phyloP scores from a whole-genome alignment of 2,113 vertebrate genomes.

The Petrocephalus zakoni region DNA sequence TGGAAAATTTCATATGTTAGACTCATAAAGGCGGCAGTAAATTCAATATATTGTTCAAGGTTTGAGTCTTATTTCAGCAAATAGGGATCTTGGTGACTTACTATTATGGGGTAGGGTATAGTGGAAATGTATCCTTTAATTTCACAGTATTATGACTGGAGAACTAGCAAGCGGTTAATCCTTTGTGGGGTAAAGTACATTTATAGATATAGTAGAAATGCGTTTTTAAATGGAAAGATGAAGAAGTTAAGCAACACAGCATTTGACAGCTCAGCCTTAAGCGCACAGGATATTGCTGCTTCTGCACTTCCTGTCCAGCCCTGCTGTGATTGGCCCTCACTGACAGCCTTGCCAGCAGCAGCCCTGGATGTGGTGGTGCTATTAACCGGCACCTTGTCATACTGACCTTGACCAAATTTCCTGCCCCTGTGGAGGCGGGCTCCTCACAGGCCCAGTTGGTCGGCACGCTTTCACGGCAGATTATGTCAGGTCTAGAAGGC shows the following conservation, averaged over 20 bases:
- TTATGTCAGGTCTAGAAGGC: neutral
- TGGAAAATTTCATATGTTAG: neutral
- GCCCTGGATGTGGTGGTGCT: neutral
- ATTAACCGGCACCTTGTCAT: conserved; percentile 24
- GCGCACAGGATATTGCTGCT: neutral
- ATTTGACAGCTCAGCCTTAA: neutral
- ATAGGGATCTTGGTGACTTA: neutral
- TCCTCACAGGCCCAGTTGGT: conserved; percentile 58
- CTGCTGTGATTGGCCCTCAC: neutral
- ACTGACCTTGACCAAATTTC: conserved; percentile 49
- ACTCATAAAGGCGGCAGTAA: neutral
- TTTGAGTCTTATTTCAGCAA: neutral
- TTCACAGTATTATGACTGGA: neutral
- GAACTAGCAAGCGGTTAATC: neutral
- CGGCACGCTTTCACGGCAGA: conserved; percentile 10
- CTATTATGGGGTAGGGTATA: neutral
- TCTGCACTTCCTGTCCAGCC: neutral
- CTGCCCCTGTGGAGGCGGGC: conserved; percentile 36
- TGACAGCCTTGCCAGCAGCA: neutral
- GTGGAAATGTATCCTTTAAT: neutral
- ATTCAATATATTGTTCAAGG: neutral
- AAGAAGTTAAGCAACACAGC: neutral
- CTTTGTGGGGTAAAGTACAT: neutral
- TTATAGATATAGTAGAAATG: neutral
- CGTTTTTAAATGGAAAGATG: neutral